A percentile compares a stretch with the other conserved stretches of the same genome.
phyloP scores from a whole-genome alignment of 2,113 vertebrate species.

The Scopus umbretta region DNA sequence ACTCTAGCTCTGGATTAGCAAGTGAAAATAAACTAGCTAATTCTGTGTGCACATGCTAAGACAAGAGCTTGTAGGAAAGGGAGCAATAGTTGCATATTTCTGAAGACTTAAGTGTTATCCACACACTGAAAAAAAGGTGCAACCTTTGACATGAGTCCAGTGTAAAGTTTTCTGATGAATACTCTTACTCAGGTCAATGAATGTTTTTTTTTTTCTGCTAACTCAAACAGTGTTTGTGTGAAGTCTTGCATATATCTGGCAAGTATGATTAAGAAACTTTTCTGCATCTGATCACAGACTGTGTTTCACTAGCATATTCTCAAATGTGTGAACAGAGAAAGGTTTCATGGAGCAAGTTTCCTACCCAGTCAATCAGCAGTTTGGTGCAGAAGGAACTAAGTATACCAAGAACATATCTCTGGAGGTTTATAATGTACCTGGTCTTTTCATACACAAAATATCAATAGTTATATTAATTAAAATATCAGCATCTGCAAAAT shows the following conservation, averaged over 20 bases:
- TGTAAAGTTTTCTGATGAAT: not conserved
- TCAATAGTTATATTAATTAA: not conserved
- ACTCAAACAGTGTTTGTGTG: not conserved
- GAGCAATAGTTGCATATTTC: not conserved
- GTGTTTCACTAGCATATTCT: not conserved
- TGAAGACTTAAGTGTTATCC: not conserved
- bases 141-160: not conserved
- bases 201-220: not conserved
- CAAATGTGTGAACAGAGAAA: not conserved
- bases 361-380: not conserved
- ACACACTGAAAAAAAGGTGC: not conserved
- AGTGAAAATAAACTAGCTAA: not conserved
- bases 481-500: not conserved
- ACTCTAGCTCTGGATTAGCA: not conserved
- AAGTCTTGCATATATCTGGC: not conserved
- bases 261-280: not conserved
- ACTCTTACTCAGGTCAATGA: not conserved
- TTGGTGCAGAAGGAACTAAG: not conserved
- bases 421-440: not conserved
- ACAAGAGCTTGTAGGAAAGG: not conserved
- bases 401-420: not conserved
- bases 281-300: not conserved
- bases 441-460: not conserved
- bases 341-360: not conserved
- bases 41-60: not conserved